Evolutionary conservation across 2,888 invertebrate genomes (phyloP).

Genomic region (Trichogramma dendrolimi): DNA sequence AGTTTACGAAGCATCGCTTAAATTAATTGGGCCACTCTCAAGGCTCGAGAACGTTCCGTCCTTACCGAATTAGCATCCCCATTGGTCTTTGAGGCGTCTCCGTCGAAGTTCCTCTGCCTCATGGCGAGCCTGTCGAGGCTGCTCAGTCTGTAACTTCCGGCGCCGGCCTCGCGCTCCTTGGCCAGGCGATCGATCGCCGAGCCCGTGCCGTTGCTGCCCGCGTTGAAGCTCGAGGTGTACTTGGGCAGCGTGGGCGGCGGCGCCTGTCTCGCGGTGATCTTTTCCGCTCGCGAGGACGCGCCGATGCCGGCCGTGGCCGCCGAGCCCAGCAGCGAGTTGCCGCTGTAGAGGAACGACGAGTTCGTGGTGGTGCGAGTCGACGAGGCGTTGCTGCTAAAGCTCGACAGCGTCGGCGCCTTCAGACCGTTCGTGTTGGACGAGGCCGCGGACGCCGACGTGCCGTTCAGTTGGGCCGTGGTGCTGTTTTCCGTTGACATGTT

Average conservation of each 20-base stretch:
- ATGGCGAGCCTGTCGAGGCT: constrained; percentile 79
- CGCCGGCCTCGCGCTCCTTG: constrained; percentile 67
- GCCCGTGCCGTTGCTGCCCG: constrained; percentile 59
- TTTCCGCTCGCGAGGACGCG: neutral
- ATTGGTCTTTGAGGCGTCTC: constrained; percentile 56
- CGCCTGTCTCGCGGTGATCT: constrained; percentile 56
- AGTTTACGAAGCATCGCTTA: no score
- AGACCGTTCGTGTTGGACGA: constrained; percentile 45
- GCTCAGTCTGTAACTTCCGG: constrained; percentile 73
- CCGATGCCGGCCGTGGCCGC: neutral
- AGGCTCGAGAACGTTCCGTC: neutral
- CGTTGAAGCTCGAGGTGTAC: constrained; percentile 74
- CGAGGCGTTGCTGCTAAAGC: constrained; percentile 28
- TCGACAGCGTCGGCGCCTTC: constrained; percentile 38
- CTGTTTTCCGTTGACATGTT: constrained; percentile 4
- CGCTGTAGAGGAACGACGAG: constrained; percentile 48
- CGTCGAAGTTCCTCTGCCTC: constrained; percentile 76
- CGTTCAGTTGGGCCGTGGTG: constrained; percentile 41
- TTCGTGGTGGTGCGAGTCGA: constrained; percentile 39
- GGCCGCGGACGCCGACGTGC: constrained; percentile 28
- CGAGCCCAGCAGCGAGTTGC: constrained; percentile 42
- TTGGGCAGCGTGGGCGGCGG: constrained; percentile 77
- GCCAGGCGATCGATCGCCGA: constrained; percentile 60
- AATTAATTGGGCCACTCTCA: no score
- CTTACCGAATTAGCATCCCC: constrained; percentile 48